Evolutionary conservation across 2,113 vertebrate genomes (phyloP), one percentile per base, ranked within the genome.

Genomic region (Cyprinus carpio): DNA sequence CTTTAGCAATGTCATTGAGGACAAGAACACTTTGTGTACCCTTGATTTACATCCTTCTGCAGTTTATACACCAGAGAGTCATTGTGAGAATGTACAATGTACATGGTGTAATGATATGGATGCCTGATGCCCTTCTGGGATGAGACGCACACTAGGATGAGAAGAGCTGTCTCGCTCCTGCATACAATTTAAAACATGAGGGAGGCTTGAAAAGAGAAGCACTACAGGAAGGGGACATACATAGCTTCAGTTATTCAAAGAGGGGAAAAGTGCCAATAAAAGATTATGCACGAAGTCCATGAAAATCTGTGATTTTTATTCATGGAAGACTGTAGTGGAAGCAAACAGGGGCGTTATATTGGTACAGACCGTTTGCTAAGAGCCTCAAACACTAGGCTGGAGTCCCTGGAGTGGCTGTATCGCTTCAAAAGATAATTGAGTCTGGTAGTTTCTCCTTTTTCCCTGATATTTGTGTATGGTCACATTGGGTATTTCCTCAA

Each of bases 221-320:
- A 13, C 25, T 23, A 65, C 25, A 27, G 40, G 62, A 49, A 54
- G 18, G 11, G 79, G 62, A 81, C 37, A 23, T 51, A 7, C 43
- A 51, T 12, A 13, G 79, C 79, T 81, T 64, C 37, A 43, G 78
- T 65, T 81, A 81, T 81, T 81, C 79, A 81, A 23, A 31, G 40
- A 46, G 56, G 25, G 40, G 40, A 7, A 46, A 81, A 49, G 25
- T 6, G 9, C 62, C 62, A 51, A 34, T 81, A 31, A 67, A 81
- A 81, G 40, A 69, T 81, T 81, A 81, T 65, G 40, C 62, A 67
- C 69, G 43, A 81, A 67, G 62, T 81, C 79, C 7, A 20, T 67
- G 62, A 20, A 67, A 81, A 81, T 81, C 43, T 51, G 79, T 51
- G 29, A 81, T 69, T 69, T 81, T 69, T 81, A 81, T 81, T 81